Conservation (phyloP, 2,797 vertebrate genomes). For the Euthynnus affinis region DNA sequence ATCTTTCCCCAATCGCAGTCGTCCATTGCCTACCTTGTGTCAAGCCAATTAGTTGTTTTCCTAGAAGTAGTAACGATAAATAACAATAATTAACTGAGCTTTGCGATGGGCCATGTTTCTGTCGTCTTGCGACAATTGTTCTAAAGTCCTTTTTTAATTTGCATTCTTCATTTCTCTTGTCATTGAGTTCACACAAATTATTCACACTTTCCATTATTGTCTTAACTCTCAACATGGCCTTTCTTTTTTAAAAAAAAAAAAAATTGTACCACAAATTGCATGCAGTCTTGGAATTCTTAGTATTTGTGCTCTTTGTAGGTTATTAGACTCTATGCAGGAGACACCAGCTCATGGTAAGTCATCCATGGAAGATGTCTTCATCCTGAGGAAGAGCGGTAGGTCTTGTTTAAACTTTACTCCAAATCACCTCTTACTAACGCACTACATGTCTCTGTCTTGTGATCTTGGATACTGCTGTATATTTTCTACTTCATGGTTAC, state of each 20-base stretch:
- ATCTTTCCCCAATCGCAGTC: background rate
- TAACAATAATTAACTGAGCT: background rate
- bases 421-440: background rate
- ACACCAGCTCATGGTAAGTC: conserved; percentile 65
- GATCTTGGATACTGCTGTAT: background rate
- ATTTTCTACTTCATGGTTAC: too few relatives aligned
- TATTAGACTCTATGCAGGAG: conserved; percentile 70
- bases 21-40: conserved; percentile 40
- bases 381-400: conserved; percentile 45
- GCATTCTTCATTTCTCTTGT: conserved; percentile 18
- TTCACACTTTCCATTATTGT: conserved; percentile 3
- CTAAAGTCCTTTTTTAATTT: background rate
- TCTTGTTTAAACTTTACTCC: background rate
- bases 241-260: too few relatives aligned
- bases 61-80: background rate
- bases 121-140: background rate
- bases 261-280: conserved; percentile 27
- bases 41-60: background rate
- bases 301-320: conserved; percentile 82
- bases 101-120: conserved; percentile 8
- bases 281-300: conserved; percentile 73
- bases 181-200: background rate
- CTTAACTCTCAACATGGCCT: background rate
- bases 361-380: conserved; percentile 42
- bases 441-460: background rate